Base-by-base conservation (phyloP, 2,888 invertebrate species). In the Ethmia dodecea region DNA sequence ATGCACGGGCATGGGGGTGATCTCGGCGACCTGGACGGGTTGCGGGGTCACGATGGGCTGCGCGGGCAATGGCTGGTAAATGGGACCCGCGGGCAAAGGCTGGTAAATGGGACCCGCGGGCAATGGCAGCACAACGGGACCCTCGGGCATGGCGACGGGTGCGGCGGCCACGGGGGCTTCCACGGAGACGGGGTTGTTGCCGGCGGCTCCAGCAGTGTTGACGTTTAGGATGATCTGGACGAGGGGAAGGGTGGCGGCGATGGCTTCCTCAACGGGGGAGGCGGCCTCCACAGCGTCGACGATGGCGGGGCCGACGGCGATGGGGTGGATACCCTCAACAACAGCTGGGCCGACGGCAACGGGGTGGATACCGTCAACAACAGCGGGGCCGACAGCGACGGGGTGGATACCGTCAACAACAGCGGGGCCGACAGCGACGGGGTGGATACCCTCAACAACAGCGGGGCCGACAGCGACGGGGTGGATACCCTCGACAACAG, bases 171-270 rank as follows among this genome's bases (percentile, higher is more conserved):
- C 30, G 24, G 31, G 31, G 6, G 9, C 22, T 4, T 25, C 8
- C 6, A 31, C 31, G 3, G 14, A 38, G 24, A 38, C 38, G 30
- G 42, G 26, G 26, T 11, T 26, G n/a, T n/a, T n/a, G 11, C 11
- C n/a, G 11, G 5, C 37, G 18, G 29, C 31, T 22, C 35, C 28
- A 2, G 36, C 37, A n/a, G 36, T 37, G 35, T 59, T 49, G 25
- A 63, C 42, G 49, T 63, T 63, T 29, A 63, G 24, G 50, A 63
- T 53, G 50, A 67, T 57, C 48, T 63, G 58, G 39, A 63, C 57
- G 2, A 57, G 48, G 12, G 55, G 50, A 12, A 32, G 30, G 28
- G 10, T 20, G 5, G 16, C 33, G 11, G 12, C 18, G 41, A 50
- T 30, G 13, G 42, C 10, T 30, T 35, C 32, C 9, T 37, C 28